Evolutionary conservation across 2,888 invertebrate species (phyloP).

Genomic region (Heteromyza rotundicornis): DNA sequence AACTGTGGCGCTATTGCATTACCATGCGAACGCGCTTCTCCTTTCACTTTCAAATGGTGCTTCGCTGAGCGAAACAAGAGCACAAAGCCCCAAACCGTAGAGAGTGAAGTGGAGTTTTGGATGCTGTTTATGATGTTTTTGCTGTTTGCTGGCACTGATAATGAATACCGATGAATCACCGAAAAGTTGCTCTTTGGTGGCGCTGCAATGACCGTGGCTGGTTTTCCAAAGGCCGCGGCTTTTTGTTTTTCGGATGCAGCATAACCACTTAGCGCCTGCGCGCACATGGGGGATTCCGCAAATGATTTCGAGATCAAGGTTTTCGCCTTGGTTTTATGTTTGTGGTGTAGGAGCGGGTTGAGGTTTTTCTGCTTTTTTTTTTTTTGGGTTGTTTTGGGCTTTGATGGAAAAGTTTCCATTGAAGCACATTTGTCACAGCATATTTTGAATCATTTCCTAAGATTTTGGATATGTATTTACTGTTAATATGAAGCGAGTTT

Average conservation of each 20-base stretch:
- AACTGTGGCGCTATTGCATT: conserved; percentile 34
- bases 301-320: conserved; percentile 17
- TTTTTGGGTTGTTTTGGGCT: too few relatives aligned
- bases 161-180: too few relatives aligned
- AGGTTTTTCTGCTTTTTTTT: too few relatives aligned
- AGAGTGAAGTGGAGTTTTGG: background rate
- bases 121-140: conserved; percentile 22
- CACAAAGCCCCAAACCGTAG: conserved; percentile 45
- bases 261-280: conserved; percentile 1
- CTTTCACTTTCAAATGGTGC: conserved; percentile 48
- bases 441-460: too few relatives aligned
- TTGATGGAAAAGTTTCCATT: too few relatives aligned
- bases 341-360: too few relatives aligned
- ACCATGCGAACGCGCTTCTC: conserved; percentile 32
- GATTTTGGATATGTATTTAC: too few relatives aligned
- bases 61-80: conserved; percentile 36
- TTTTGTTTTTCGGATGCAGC: background rate
- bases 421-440: too few relatives aligned
- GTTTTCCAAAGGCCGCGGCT: conserved; percentile 47
- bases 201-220: conserved; percentile 24
- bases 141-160: too few relatives aligned
- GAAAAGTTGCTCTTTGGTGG: conserved; percentile 7
- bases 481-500: too few relatives aligned
- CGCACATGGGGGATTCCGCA: conserved; percentile 27
- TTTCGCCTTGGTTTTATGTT: conserved; percentile 3